Percentiles rank a stretch among this genome's conserved stretches.
These are phyloP conservation scores for Mechanitis messenoides DNA, from an alignment of 2,888 invertebrate genomes.

Conservation along the genomic window DNA sequence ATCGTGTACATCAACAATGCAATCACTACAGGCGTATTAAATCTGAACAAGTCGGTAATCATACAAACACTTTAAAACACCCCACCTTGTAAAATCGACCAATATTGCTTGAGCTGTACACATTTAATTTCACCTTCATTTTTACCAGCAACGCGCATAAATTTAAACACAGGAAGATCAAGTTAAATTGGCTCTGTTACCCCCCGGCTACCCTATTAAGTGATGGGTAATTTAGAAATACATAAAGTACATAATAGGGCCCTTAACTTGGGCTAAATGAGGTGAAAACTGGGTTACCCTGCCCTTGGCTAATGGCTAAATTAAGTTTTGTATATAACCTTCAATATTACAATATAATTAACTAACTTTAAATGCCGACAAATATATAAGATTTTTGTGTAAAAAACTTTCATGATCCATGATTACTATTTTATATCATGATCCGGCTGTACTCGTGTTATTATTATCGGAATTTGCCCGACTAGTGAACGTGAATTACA, in stretches of 20 bases:
- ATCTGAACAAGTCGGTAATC: conserved; percentile 71
- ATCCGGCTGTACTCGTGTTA: no score
- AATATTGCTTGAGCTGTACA: conserved; percentile 41
- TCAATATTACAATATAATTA: background rate
- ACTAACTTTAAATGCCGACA: background rate
- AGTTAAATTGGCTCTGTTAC: conserved; percentile 46
- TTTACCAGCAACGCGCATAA: conserved; percentile 7
- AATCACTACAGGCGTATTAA: conserved; percentile 56
- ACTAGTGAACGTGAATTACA: no score
- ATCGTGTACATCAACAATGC: conserved; percentile 10
- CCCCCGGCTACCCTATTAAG: conserved; percentile 68
- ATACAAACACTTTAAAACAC: conserved; percentile 69
- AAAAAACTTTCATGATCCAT: no score
- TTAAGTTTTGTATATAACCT: conserved; percentile 3
- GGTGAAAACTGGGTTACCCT: conserved; percentile 70
- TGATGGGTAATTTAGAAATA: conserved; percentile 76
- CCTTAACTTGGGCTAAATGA: conserved; percentile 72
- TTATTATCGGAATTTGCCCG: no score
- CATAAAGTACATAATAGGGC: conserved; percentile 76
- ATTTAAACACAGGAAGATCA: conserved; percentile 37
- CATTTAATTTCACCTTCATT: conserved; percentile 12
- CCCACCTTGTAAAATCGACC: conserved; percentile 52
- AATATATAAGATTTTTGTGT: no score
- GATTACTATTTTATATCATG: no score
- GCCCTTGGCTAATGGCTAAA: conserved; percentile 45